Conservation (phyloP, 2,113 vertebrate species). For the Carlito syrichta region DNA sequence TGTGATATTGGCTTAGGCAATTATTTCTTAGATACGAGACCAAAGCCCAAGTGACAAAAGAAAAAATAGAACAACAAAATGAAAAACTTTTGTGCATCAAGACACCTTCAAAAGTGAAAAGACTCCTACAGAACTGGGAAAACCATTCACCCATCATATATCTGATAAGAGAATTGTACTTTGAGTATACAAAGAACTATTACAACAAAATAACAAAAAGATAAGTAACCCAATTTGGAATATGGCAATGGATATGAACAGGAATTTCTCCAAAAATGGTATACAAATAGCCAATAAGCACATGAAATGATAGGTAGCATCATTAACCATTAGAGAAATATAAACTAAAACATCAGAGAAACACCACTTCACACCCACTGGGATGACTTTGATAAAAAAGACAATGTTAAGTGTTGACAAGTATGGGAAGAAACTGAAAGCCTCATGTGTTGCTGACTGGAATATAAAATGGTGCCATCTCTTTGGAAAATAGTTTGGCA, state of each 20-base stretch:
- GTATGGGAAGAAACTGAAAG: neutral
- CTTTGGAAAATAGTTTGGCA: neutral
- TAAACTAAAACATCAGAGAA: neutral
- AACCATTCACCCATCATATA: neutral
- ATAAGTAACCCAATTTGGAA: neutral
- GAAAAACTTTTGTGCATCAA: neutral
- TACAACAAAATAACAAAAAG: neutral
- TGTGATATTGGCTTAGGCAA: neutral
- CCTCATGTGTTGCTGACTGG: neutral
- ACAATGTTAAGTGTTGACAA: neutral
- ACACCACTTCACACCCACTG: neutral
- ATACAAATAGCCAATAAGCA: neutral
- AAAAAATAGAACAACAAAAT: neutral
- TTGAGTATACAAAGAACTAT: neutral
- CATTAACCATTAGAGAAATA: neutral
- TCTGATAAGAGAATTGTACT: neutral
- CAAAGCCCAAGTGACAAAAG: neutral
- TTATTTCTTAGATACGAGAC: neutral
- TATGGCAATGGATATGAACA: neutral
- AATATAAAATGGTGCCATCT: neutral
- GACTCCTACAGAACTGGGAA: neutral
- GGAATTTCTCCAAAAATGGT: neutral
- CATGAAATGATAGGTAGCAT: neutral
- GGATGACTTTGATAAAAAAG: neutral
- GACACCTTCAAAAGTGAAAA: neutral